Evolutionary conservation across 2,113 vertebrate genomes (phyloP).

Genomic region (Arothron firmamentum): DNA sequence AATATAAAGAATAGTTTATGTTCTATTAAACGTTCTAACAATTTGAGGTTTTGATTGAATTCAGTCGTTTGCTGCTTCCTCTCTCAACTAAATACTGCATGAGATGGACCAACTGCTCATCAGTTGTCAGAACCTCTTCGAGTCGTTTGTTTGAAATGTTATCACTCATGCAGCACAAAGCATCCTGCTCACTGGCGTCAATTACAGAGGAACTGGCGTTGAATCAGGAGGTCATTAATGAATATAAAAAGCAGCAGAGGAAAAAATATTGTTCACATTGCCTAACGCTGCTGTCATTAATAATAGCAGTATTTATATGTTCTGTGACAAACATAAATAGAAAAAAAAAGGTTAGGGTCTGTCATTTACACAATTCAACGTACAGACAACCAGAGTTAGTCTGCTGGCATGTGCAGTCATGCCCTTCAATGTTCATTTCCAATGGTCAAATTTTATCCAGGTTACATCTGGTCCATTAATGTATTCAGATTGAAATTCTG

Average conservation of each 20-base stretch:
- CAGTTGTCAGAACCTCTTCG: constrained; percentile 1
- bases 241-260: neutral
- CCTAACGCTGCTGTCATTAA: no score
- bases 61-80: neutral
- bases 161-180: neutral
- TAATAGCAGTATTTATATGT: no score
- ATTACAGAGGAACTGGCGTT: neutral
- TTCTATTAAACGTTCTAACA: no score
- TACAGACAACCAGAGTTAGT: no score
- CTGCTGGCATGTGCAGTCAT: neutral
- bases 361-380: no score
- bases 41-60: no score
- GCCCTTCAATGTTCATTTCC: neutral
- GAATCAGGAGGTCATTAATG: constrained; percentile 15
- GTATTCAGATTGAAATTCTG: neutral
- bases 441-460: neutral
- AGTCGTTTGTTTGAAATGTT: constrained; percentile 4
- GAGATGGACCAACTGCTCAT: constrained; percentile 9
- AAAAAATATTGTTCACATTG: neutral
- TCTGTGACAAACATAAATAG: no score
- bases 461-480: constrained; percentile 1
- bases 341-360: no score
- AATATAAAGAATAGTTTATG: no score
- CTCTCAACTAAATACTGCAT: neutral
- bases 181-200: constrained; percentile 12